Conservation (phyloP, 2,888 invertebrate genomes). For the Norana najaformis region DNA sequence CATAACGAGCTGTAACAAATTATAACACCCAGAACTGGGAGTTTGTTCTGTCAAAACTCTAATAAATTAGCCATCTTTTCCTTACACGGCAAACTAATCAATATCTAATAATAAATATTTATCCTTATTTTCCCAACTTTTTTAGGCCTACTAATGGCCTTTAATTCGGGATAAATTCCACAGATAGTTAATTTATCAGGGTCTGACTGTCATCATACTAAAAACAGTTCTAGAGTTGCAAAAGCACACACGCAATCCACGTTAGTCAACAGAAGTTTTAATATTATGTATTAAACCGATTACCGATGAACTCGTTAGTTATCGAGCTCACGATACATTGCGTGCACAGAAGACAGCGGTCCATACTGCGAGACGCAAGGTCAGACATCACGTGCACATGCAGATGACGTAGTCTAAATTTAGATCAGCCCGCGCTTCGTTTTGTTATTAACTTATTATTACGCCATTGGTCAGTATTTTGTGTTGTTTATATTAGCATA, state of each 20-base stretch:
- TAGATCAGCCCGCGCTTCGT: not conserved
- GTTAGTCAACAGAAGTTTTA: no score
- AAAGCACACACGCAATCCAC: not conserved
- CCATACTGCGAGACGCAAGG: not conserved
- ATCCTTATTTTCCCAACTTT: not conserved
- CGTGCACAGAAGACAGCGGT: not conserved
- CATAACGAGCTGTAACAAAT: not conserved
- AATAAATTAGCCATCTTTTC: not conserved
- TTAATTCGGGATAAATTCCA: not conserved
- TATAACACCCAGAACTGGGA: not conserved
- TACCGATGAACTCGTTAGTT: not conserved
- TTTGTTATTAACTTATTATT: not conserved
- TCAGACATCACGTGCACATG: constrained; percentile 7
- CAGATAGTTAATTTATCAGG: not conserved
- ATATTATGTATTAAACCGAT: not conserved
- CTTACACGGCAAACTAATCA: not conserved
- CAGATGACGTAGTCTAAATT: not conserved
- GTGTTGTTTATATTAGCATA: not conserved
- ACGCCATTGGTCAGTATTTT: not conserved
- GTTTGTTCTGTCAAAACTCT: not conserved
- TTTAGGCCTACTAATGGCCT: not conserved
- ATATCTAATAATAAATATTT: not conserved
- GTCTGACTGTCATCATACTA: no score
- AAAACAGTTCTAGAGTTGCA: not conserved
- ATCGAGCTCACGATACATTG: not conserved